Percentiles rank a stretch among this genome's conserved stretches.
Evolutionary conservation across 2,797 vertebrate genomes (phyloP).

Genomic region (Chelmon rostratus): DNA sequence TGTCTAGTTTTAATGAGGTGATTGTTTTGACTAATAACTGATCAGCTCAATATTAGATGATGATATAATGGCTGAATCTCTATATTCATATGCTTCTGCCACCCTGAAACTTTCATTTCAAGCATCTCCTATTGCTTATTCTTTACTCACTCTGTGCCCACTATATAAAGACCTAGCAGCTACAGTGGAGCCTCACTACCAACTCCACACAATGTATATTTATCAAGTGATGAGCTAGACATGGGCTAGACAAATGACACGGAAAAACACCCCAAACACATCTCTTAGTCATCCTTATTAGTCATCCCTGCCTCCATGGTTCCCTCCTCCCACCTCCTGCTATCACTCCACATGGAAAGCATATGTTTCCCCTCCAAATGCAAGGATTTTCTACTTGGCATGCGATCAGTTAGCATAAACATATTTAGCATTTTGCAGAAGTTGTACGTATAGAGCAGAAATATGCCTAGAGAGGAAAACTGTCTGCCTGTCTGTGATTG

Average conservation of each 20-base stretch:
- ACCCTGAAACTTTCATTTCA: neutral
- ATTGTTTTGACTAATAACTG: neutral
- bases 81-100: neutral
- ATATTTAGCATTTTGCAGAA: constrained; percentile 43
- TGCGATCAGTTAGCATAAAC: constrained; percentile 46
- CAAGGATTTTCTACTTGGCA: constrained; percentile 47
- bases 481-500: constrained; percentile 26
- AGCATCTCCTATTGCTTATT: neutral
- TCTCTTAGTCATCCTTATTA: constrained; percentile 73
- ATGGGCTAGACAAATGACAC: constrained; percentile 61
- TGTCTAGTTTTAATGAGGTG: neutral
- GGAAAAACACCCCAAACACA: constrained; percentile 58
- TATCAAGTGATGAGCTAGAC: constrained; percentile 57
- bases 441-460: constrained; percentile 21
- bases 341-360: constrained; percentile 56
- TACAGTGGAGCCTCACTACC: constrained; percentile 8
- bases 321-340: constrained; percentile 61
- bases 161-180: neutral
- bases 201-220: constrained; percentile 49
- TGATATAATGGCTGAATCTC: neutral
- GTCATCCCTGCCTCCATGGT: constrained; percentile 61
- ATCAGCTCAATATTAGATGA: neutral
- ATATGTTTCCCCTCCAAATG: constrained; percentile 59
- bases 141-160: neutral
- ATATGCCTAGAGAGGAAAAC: neutral